Conservation (phyloP, 2,888 invertebrate genomes). For the Capitulum mitella region DNA sequence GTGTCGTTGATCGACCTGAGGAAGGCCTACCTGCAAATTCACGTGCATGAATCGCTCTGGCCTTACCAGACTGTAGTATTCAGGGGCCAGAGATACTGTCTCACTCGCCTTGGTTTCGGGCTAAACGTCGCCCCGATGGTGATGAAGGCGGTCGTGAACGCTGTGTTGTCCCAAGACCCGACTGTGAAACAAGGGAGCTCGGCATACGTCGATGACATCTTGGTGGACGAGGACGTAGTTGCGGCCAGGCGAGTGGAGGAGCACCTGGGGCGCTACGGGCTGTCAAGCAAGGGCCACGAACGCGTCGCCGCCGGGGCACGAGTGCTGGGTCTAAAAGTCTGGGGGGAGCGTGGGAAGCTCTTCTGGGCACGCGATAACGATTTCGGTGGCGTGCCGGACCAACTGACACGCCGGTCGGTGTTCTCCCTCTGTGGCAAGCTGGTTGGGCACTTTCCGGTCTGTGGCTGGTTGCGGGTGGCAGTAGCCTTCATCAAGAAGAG, state of each 20-base stretch:
- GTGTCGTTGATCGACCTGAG: no score
- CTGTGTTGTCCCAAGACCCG: background rate
- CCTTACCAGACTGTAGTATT: conserved; percentile 27
- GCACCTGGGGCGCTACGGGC: background rate
- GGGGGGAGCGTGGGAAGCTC: conserved; percentile 6
- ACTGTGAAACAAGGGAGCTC: background rate
- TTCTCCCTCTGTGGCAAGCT: conserved; percentile 26
- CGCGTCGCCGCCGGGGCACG: background rate
- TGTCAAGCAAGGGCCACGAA: conserved; percentile 25
- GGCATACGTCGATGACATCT: background rate
- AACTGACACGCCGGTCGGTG: conserved; percentile 15
- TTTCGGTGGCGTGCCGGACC: conserved; percentile 2
- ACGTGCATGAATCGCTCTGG: conserved; percentile 27
- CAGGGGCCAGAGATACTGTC: background rate
- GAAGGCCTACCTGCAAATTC: conserved; percentile 29
- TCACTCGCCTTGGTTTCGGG: background rate
- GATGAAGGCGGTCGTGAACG: background rate
- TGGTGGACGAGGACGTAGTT: background rate
- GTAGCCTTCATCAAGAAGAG: conserved; percentile 24
- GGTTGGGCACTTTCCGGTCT: conserved; percentile 26
- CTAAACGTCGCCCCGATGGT: background rate
- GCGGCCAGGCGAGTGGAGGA: background rate
- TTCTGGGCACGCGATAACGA: conserved; percentile 23
- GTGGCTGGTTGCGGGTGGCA: conserved; percentile 28
- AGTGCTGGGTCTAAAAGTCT: background rate